These are phyloP conservation scores for Plebejus anna DNA, from an alignment of 2,888 invertebrate genomes.

Conservation along the genomic window DNA sequence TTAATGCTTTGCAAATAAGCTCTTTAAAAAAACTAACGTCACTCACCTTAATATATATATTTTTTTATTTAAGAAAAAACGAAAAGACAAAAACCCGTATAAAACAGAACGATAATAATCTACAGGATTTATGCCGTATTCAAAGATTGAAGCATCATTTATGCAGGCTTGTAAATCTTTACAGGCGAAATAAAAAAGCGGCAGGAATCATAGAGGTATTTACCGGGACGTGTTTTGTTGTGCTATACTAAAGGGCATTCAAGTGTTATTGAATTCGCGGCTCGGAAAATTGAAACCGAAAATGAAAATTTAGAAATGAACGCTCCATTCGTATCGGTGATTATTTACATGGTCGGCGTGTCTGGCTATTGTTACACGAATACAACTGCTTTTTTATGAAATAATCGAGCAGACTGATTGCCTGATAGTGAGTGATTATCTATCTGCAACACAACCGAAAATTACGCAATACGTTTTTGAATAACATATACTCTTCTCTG, in stretches of 20 bases:
- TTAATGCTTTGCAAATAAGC: too few species aligned
- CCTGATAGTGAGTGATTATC: not conserved
- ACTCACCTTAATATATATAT: too few species aligned
- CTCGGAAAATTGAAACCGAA: slow-evolving; percentile 39
- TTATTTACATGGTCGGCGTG: slow-evolving; percentile 19
- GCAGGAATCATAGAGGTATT: slow-evolving; percentile 29
- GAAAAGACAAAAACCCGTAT: not conserved
- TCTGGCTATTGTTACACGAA: slow-evolving; percentile 14
- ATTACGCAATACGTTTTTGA: too few species aligned
- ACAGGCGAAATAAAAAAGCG: slow-evolving; percentile 21
- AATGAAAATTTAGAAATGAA: slow-evolving; percentile 39
- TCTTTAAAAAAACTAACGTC: too few species aligned
- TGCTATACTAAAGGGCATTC: slow-evolving; percentile 36
- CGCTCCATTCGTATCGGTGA: slow-evolving; percentile 30
- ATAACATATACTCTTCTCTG: too few species aligned
- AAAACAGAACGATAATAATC: slow-evolving; percentile 8
- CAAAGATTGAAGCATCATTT: slow-evolving; percentile 26
- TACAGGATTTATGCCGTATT: slow-evolving; percentile 7
- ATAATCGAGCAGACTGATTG: not conserved
- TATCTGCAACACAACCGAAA: not conserved
- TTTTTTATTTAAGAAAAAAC: too few species aligned
- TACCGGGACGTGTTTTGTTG: slow-evolving; percentile 36
- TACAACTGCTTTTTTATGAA: not conserved
- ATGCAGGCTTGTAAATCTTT: slow-evolving; percentile 26
- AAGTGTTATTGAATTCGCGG: slow-evolving; percentile 37